Conservation (phyloP, 2,797 vertebrate species). For the Ctenochaetus hawaiiensis region DNA sequence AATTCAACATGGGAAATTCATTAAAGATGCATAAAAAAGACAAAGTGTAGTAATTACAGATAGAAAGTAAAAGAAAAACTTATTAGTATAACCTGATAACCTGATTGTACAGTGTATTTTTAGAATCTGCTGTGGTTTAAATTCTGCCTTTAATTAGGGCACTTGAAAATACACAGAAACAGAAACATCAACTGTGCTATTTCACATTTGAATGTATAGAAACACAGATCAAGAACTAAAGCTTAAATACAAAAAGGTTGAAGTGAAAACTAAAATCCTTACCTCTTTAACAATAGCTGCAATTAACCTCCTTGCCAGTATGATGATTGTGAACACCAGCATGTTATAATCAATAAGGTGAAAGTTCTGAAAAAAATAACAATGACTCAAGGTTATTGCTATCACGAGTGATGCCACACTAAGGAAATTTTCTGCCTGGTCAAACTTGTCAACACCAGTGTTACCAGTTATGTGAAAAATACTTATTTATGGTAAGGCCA, state of each 20-base stretch:
- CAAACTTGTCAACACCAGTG: no score
- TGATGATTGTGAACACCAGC: slow-evolving; percentile 94
- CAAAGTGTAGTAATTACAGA: not conserved
- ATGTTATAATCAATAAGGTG: slow-evolving; percentile 99
- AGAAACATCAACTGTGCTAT: not conserved
- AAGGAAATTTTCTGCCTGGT: no score
- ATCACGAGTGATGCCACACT: not conserved
- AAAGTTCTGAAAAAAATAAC: slow-evolving; percentile 89
- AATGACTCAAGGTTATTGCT: slow-evolving; percentile 6
- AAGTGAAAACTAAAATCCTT: slow-evolving; percentile 52
- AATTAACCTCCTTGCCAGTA: slow-evolving; percentile 95
- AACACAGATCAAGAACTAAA: not conserved
- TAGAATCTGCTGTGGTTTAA: not conserved
- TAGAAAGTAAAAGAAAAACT: not conserved
- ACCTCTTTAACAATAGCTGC: slow-evolving; percentile 98
- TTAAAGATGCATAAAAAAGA: not conserved
- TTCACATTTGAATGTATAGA: not conserved
- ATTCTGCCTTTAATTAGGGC: not conserved
- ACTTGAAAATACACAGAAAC: not conserved
- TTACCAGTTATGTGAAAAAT: no score
- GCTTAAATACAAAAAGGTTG: not conserved
- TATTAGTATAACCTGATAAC: not conserved
- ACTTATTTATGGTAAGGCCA: no score
- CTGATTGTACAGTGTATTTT: not conserved
- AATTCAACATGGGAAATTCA: not conserved